These are phyloP conservation scores for Mixornis gularis DNA, from an alignment of 2,113 vertebrate genomes.

Conservation along the genomic window DNA sequence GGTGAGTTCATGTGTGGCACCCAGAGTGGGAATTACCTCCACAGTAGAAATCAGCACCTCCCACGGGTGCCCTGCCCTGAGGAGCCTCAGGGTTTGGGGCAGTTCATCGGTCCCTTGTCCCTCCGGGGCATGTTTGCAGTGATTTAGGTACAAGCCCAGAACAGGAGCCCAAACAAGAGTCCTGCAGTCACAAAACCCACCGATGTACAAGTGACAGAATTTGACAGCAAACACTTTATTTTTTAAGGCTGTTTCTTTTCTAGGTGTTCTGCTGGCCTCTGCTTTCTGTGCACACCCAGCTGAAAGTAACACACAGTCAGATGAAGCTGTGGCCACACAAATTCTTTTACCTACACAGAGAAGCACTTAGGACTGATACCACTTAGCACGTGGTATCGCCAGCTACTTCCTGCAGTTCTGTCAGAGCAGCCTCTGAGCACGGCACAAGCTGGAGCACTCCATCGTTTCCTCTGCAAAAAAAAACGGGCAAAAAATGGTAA, in stretches of 20 bases:
- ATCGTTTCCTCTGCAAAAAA: neutral
- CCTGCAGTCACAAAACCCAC: neutral
- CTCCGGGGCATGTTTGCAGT: fast-evolving
- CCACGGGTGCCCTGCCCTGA: too few species aligned
- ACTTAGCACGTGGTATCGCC: fast-evolving
- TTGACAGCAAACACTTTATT: neutral
- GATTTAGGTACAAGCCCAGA: neutral
- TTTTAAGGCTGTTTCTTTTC: neutral
- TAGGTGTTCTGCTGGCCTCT: neutral
- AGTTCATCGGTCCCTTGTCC: neutral
- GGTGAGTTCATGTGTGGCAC: neutral
- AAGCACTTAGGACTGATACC: neutral
- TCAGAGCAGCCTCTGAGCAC: neutral
- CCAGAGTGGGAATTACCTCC: neutral
- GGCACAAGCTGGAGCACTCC: neutral
- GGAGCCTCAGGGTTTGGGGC: neutral
- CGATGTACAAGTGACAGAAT: neutral
- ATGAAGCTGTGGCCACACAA: neutral
- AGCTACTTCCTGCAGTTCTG: neutral
- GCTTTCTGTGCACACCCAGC: neutral
- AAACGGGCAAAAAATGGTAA: neutral
- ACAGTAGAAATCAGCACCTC: neutral
- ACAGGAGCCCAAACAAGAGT: neutral
- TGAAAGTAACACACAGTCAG: neutral
- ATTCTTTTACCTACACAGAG: neutral